Conservation (phyloP, 2,888 invertebrate species). For the Hydropsyche betteni region DNA sequence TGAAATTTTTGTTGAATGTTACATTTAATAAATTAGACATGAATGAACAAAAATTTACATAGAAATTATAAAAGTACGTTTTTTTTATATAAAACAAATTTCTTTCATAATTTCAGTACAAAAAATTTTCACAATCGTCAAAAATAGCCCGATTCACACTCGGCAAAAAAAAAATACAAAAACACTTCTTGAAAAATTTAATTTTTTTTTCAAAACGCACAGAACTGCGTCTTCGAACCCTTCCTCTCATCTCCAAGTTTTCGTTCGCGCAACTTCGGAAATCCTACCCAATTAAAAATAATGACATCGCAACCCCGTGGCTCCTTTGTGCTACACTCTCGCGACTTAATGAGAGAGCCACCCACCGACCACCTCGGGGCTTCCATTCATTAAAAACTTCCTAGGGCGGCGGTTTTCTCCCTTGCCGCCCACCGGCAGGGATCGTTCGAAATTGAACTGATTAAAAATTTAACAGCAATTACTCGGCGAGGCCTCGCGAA, state of each 20-base stretch:
- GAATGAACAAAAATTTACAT: no score
- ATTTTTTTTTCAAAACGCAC: background rate
- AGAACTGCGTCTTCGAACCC: background rate
- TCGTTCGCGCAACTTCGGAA: constrained; percentile 44
- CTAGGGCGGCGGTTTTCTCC: constrained; percentile 4
- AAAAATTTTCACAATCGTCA: background rate
- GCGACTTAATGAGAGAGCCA: constrained; percentile 47
- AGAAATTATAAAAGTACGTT: no score
- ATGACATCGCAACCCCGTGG: constrained; percentile 46
- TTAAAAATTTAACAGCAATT: constrained; percentile 41
- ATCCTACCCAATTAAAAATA: constrained; percentile 51
- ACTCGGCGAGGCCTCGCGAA: constrained; percentile 17
- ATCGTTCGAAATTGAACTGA: constrained; percentile 42
- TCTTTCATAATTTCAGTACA: background rate
- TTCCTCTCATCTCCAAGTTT: constrained; percentile 20
- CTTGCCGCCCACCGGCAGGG: background rate
- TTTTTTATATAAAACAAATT: no score
- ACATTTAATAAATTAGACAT: no score
- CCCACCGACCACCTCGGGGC: constrained; percentile 44
- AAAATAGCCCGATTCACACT: background rate
- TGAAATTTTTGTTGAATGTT: no score
- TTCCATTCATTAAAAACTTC: constrained; percentile 49
- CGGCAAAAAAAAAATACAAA: constrained; percentile 18
- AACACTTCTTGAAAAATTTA: background rate
- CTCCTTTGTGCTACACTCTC: constrained; percentile 46